Conservation (phyloP, 2,797 vertebrate species). For the Cyprinodon diabolis region DNA sequence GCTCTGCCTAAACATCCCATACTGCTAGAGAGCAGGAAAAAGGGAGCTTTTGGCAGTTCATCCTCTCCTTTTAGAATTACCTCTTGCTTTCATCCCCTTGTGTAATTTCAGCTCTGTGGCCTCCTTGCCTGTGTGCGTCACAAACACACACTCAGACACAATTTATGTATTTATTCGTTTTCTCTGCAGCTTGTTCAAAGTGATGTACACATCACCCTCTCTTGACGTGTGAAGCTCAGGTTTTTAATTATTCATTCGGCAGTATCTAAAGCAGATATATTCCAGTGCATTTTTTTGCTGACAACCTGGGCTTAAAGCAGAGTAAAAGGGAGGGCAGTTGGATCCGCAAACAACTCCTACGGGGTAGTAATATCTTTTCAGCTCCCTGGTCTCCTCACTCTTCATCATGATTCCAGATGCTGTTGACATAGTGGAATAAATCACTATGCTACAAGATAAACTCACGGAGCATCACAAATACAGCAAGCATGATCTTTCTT, state of each 20-base stretch:
- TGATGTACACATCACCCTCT: slow-evolving; percentile 67
- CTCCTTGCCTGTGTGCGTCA: slow-evolving; percentile 32
- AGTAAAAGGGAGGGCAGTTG: slow-evolving; percentile 50
- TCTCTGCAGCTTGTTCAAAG: slow-evolving; percentile 69
- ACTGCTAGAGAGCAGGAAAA: slow-evolving; percentile 16
- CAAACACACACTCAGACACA: slow-evolving; percentile 44
- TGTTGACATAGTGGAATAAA: slow-evolving; percentile 40
- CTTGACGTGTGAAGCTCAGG: slow-evolving; percentile 66
- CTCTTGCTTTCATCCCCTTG: slow-evolving; percentile 59
- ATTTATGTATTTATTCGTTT: slow-evolving; percentile 78
- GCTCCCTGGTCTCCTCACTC: slow-evolving; percentile 38
- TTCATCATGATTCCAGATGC: slow-evolving; percentile 36
- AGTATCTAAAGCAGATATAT: slow-evolving; percentile 72
- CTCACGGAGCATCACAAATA: slow-evolving; percentile 22
- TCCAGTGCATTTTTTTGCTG: slow-evolving; percentile 68
- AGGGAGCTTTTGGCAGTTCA: slow-evolving; percentile 59
- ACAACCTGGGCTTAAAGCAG: slow-evolving; percentile 55
- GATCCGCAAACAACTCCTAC: slow-evolving; percentile 52
- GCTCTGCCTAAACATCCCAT: slow-evolving; percentile 27
- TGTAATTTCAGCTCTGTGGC: slow-evolving; percentile 64
- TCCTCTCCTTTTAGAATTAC: slow-evolving; percentile 64
- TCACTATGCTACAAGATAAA: slow-evolving; percentile 33
- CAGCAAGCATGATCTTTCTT: slow-evolving; percentile 24
- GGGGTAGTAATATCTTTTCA: slow-evolving; percentile 26
- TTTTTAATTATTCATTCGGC: slow-evolving; percentile 78